phyloP scores from a whole-genome alignment of 1,140 invertebrate species.

The Elymnias hypermnestra region DNA sequence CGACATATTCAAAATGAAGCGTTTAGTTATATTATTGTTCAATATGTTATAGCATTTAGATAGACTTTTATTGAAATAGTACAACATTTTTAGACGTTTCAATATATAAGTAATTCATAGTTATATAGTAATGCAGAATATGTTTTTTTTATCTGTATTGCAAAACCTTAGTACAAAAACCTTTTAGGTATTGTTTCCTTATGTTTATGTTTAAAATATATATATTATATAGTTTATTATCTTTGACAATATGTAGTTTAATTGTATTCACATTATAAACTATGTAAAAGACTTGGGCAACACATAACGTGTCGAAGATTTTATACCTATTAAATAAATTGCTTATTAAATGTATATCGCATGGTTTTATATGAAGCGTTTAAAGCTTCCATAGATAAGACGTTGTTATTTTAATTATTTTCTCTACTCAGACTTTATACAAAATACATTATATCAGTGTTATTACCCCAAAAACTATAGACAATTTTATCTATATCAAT shows the following conservation, averaged over 20 bases:
- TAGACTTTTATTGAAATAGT: constrained; percentile 1
- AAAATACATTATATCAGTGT: too few species aligned
- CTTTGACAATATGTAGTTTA: constrained; percentile 5
- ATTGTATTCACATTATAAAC: constrained; percentile 1
- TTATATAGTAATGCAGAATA: background rate
- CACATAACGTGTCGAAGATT: background rate
- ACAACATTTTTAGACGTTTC: background rate
- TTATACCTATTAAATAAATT: constrained; percentile 3
- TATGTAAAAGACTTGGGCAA: background rate
- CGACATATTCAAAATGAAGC: background rate
- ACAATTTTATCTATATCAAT: too few species aligned
- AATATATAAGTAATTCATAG: too few species aligned
- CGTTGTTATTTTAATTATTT: too few species aligned
- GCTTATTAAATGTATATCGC: constrained; percentile 1
- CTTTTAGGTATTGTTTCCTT: background rate
- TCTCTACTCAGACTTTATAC: too few species aligned
- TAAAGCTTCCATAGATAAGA: constrained; percentile 7
- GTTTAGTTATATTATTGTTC: constrained; percentile 1
- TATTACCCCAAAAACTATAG: too few species aligned
- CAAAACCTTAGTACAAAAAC: background rate
- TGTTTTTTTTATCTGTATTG: background rate
- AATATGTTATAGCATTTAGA: constrained; percentile 4
- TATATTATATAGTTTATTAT: constrained; percentile 1
- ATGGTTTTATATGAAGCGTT: constrained; percentile 14
- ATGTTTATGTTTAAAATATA: background rate